Percentiles rank a stretch among this genome's conserved stretches.
Evolutionary conservation across 2,113 vertebrate genomes (phyloP).

Genomic region (Periophthalmus modestus): DNA sequence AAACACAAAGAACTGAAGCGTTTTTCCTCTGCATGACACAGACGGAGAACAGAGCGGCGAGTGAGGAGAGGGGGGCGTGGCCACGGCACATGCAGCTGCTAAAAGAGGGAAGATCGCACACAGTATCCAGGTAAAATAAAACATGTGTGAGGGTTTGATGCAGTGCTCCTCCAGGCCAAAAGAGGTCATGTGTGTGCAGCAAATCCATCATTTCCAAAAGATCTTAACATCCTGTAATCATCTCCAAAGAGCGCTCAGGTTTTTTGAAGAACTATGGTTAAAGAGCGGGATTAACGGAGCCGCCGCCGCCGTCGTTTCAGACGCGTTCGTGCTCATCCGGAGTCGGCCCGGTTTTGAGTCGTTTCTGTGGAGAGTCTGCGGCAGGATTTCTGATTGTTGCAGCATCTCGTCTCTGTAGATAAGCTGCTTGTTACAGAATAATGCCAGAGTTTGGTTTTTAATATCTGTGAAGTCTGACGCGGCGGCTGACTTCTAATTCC

Average conservation of each 20-base stretch:
- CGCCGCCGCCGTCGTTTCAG: slow-evolving; percentile 22
- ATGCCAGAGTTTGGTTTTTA: slow-evolving; percentile 13
- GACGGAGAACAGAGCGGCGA: neutral
- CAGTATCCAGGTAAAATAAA: slow-evolving; percentile 7
- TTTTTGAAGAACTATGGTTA: slow-evolving; percentile 54
- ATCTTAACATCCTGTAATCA: slow-evolving; percentile 64
- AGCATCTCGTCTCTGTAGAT: slow-evolving; percentile 18
- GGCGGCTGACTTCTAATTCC: slow-evolving; percentile 6
- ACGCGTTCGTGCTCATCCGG: slow-evolving; percentile 39
- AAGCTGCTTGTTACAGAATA: slow-evolving; percentile 10
- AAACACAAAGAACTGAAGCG: neutral
- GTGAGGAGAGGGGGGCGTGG: slow-evolving; percentile 32
- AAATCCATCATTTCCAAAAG: slow-evolving; percentile 63
- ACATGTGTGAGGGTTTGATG: slow-evolving; percentile 44
- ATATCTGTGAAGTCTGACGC: slow-evolving; percentile 12
- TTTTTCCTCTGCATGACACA: neutral
- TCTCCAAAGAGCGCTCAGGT: slow-evolving; percentile 47
- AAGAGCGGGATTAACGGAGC: slow-evolving; percentile 53
- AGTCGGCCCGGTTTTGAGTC: slow-evolving; percentile 11
- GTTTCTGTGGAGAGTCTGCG: neutral
- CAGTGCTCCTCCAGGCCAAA: slow-evolving; percentile 68
- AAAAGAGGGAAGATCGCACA: slow-evolving; percentile 13
- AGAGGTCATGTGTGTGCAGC: slow-evolving; percentile 74
- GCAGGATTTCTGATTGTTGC: neutral
- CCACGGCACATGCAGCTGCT: slow-evolving; percentile 14